Conservation (phyloP, 2,888 invertebrate species). For the Dilophus febrilis region DNA sequence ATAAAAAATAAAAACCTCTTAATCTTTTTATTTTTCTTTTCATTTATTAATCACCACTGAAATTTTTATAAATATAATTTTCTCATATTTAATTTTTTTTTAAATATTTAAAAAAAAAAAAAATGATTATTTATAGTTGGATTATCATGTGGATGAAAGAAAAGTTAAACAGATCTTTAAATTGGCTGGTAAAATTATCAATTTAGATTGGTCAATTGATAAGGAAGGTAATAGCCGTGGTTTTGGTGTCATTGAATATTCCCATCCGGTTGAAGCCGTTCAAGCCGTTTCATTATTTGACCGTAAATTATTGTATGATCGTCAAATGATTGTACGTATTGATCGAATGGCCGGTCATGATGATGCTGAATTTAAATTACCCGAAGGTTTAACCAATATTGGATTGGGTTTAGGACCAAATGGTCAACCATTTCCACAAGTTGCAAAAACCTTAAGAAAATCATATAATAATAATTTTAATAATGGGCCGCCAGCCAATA, state of each 20-base stretch:
- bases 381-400: constrained; percentile 79
- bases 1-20: too few species aligned
- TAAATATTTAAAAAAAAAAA: too few species aligned
- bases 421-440: constrained; percentile 77
- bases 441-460: constrained; percentile 54
- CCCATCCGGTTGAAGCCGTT: constrained; percentile 96
- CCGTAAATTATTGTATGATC: constrained; percentile 81
- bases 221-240: constrained; percentile 94
- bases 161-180: constrained; percentile 93
- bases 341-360: constrained; percentile 71
- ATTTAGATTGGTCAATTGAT: constrained; percentile 79
- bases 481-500: constrained; percentile 12
- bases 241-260: constrained; percentile 88
- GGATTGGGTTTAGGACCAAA: constrained; percentile 89
- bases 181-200: constrained; percentile 86
- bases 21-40: too few species aligned
- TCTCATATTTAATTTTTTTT: too few species aligned
- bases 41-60: too few species aligned
- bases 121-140: too few species aligned
- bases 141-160: constrained; percentile 86
- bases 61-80: too few species aligned
- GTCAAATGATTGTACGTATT: constrained; percentile 87
- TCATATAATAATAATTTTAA: constrained; percentile 1
- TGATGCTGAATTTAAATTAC: constrained; percentile 55
- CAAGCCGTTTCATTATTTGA: constrained; percentile 97